phyloP scores from a whole-genome alignment of 2,797 vertebrate species.

The Channallabes apus region DNA sequence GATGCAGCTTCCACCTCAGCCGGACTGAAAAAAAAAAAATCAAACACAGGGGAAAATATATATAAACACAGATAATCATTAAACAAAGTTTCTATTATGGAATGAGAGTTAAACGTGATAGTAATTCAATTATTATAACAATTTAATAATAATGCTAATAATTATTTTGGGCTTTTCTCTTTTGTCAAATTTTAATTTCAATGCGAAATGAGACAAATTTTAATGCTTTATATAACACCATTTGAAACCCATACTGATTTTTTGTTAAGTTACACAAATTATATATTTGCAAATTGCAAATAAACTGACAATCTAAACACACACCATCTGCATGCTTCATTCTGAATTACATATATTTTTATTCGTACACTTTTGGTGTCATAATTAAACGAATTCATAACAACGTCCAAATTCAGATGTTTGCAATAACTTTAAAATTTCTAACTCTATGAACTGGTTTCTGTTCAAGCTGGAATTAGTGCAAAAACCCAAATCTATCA shows the following conservation, averaged over 20 bases:
- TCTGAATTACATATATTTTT: neutral
- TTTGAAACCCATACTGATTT: neutral
- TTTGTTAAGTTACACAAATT: neutral
- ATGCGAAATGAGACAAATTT: neutral
- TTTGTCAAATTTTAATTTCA: neutral
- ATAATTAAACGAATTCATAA: neutral
- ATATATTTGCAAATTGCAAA: neutral
- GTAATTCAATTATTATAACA: neutral
- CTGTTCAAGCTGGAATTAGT: neutral
- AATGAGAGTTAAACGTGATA: too few relatives aligned
- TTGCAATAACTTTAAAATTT: neutral
- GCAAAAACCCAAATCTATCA: neutral
- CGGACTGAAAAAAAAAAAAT: conserved; percentile 4
- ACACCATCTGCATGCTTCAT: neutral
- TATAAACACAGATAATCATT: neutral
- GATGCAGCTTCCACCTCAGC: conserved; percentile 48
- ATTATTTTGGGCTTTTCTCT: too few relatives aligned
- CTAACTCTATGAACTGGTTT: neutral
- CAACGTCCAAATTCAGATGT: neutral
- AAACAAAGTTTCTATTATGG: neutral
- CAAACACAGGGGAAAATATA: neutral
- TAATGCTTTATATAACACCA: neutral
- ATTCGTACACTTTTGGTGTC: neutral
- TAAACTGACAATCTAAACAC: neutral
- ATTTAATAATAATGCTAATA: too few relatives aligned